These are phyloP conservation scores for Tympanuchus pallidicinctus DNA, from an alignment of 2,113 vertebrate genomes.

Conservation along the genomic window DNA sequence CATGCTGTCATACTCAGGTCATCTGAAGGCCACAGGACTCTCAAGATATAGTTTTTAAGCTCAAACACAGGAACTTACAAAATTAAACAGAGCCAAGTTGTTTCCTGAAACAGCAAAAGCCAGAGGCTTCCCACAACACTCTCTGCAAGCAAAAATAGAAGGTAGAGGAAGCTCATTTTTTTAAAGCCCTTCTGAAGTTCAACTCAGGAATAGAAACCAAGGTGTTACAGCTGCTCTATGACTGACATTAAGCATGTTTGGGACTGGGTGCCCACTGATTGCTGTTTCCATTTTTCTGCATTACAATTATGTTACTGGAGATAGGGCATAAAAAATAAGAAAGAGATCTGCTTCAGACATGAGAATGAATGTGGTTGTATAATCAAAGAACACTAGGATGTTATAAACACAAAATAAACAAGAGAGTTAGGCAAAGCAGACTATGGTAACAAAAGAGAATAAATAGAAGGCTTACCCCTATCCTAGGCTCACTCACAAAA, in stretches of 20 bases:
- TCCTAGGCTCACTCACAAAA: too few species aligned
- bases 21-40: background rate
- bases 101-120: background rate
- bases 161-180: background rate
- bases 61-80: background rate
- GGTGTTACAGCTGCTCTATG: background rate
- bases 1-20: background rate
- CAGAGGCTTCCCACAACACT: background rate
- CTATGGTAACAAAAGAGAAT: too few species aligned
- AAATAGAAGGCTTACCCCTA: too few species aligned
- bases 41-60: background rate
- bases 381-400: too few species aligned
- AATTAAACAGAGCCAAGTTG: background rate
- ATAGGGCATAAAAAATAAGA: background rate
- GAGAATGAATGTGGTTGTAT: background rate
- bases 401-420: too few species aligned
- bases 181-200: background rate
- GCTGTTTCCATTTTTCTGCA: background rate
- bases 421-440: too few species aligned
- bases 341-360: background rate
- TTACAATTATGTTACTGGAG: background rate
- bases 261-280: background rate
- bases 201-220: background rate
- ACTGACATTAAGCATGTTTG: fast-evolving
- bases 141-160: background rate